These are phyloP conservation scores for Hipparchia sbordonii DNA, from an alignment of 2,888 invertebrate genomes.

Conservation along the genomic window DNA sequence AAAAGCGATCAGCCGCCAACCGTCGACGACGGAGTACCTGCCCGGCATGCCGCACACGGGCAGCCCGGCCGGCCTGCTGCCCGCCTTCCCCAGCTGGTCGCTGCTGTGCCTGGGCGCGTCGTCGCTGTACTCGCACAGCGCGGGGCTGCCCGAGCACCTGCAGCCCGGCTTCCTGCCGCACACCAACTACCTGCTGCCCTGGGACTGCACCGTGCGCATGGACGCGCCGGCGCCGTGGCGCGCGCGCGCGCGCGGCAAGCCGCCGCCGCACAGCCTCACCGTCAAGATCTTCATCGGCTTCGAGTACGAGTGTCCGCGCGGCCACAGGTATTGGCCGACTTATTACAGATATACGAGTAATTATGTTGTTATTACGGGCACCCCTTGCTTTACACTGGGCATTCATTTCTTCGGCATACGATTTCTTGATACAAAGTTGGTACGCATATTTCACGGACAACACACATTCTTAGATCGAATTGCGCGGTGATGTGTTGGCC, in stretches of 20 bases:
- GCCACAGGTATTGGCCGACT: conserved; percentile 84
- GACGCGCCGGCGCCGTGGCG: conserved; percentile 44
- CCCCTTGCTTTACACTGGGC: too few species aligned
- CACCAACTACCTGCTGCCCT: conserved; percentile 95
- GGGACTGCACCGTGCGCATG: conserved; percentile 86
- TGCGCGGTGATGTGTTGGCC: too few species aligned
- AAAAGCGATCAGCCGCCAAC: conserved; percentile 84
- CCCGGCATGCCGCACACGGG: conserved; percentile 94
- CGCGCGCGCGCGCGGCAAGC: conserved; percentile 55
- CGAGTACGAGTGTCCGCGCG: conserved; percentile 98
- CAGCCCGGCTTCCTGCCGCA: conserved; percentile 95
- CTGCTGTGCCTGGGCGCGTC: conserved; percentile 95
- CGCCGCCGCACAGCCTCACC: conserved; percentile 82
- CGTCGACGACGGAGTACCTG: conserved; percentile 94
- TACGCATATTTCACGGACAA: too few species aligned
- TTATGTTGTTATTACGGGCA: too few species aligned
- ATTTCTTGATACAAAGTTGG: too few species aligned
- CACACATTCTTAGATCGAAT: too few species aligned
- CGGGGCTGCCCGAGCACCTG: conserved; percentile 91
- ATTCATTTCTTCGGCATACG: too few species aligned
- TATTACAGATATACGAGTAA: too few species aligned
- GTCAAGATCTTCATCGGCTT: conserved; percentile 97
- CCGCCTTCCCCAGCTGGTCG: conserved; percentile 95
- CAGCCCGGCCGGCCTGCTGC: conserved; percentile 89
- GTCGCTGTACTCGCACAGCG: conserved; percentile 93